Percentiles rank a stretch among this genome's conserved stretches.
Evolutionary conservation across 2,113 vertebrate species (phyloP).

Genomic region (Nyctereutes procyonoides): DNA sequence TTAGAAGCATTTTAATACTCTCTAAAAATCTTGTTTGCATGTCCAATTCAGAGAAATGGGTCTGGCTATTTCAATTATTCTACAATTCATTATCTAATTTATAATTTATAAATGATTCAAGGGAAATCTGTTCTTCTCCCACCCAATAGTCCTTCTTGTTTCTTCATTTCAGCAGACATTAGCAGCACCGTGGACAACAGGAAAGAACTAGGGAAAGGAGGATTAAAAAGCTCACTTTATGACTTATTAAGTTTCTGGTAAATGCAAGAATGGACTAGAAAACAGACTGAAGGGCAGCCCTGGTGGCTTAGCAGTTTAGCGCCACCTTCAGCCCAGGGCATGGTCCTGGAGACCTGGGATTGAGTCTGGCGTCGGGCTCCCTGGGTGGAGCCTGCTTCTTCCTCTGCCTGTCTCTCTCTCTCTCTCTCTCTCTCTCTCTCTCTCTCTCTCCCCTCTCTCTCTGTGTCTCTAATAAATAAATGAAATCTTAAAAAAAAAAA

Average conservation of each 20-base stretch:
- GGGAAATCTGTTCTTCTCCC: background rate
- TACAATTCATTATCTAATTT: constrained; percentile 12
- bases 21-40: background rate
- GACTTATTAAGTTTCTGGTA: background rate
- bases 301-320: too few species aligned
- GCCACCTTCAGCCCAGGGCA: too few species aligned
- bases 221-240: background rate
- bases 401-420: too few species aligned
- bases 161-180: background rate
- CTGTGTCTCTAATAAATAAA: too few species aligned
- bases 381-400: too few species aligned
- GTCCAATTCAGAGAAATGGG: constrained; percentile 29
- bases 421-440: too few species aligned
- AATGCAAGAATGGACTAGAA: background rate
- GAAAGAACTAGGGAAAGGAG: background rate
- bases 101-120: constrained; percentile 31
- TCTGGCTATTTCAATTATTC: background rate
- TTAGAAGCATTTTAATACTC: background rate
- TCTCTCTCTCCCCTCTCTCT: too few species aligned
- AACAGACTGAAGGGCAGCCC: background rate
- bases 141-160: background rate
- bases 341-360: too few species aligned
- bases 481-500: background rate
- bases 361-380: too few species aligned
- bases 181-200: background rate